phyloP scores from a whole-genome alignment of 2,113 vertebrate genomes.

The Oreochromis aureus region DNA sequence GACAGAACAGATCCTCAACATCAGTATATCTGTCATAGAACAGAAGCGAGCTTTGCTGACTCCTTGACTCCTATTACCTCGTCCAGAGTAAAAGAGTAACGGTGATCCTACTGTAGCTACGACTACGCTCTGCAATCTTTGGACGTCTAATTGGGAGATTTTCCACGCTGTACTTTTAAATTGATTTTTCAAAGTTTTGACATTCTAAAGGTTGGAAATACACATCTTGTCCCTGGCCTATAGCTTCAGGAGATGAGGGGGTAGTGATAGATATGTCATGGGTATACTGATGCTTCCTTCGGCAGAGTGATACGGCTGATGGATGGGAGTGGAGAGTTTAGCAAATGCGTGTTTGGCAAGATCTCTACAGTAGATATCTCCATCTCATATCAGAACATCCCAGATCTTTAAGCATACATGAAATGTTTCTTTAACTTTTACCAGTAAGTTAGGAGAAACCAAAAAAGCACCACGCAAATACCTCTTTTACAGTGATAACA shows the following conservation, averaged over 20 bases:
- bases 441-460: background rate
- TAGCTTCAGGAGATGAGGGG: background rate
- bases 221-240: background rate
- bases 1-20: background rate
- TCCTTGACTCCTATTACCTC: background rate
- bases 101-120: background rate
- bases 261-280: background rate
- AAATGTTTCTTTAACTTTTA: background rate
- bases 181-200: background rate
- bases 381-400: background rate
- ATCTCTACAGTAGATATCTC: background rate
- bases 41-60: background rate
- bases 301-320: background rate
- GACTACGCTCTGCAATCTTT: background rate
- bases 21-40: background rate
- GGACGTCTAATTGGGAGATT: background rate
- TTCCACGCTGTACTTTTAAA: background rate
- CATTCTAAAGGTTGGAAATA: background rate
- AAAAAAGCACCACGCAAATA: background rate
- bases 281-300: background rate
- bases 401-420: background rate
- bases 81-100: background rate
- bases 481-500: background rate
- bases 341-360: background rate
- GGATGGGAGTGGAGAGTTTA: background rate